Conservation (phyloP, 2,113 vertebrate genomes). For the Thamnophis sirtalis region DNA sequence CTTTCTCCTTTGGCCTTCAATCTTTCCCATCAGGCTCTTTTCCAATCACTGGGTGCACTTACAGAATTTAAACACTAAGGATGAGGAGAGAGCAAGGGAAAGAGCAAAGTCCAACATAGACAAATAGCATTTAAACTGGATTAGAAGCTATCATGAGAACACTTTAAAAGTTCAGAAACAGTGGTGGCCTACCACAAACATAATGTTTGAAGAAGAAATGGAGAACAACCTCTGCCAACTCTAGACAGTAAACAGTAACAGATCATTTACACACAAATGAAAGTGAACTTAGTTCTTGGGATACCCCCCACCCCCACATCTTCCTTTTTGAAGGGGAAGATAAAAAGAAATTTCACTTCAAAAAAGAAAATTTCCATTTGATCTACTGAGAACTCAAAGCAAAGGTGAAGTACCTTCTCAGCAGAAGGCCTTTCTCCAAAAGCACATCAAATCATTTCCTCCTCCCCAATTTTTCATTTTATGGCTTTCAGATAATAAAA, state of each 20-base stretch:
- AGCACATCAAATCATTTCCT: constrained; percentile 24
- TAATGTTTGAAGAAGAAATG: not conserved
- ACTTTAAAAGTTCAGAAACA: not conserved
- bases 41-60: not conserved
- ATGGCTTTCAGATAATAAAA: constrained; percentile 30
- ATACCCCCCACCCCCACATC: not conserved
- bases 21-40: not conserved
- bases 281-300: not conserved
- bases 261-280: constrained; percentile 26
- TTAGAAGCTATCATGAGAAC: not conserved
- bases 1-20: not conserved
- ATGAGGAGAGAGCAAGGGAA: not conserved
- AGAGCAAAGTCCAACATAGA: not conserved
- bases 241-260: constrained; percentile 21
- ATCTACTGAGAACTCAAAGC: constrained; percentile 48
- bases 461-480: constrained; percentile 37
- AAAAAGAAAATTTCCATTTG: constrained; percentile 63
- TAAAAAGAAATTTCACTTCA: constrained; percentile 52
- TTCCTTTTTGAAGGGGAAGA: not conserved
- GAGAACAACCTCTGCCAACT: not conserved
- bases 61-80: not conserved
- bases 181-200: not conserved
- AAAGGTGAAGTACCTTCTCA: constrained; percentile 45
- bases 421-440: constrained; percentile 32
- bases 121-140: not conserved